Base-by-base conservation (phyloP, 2,797 vertebrate genomes). In the Clarias fuscus region DNA sequence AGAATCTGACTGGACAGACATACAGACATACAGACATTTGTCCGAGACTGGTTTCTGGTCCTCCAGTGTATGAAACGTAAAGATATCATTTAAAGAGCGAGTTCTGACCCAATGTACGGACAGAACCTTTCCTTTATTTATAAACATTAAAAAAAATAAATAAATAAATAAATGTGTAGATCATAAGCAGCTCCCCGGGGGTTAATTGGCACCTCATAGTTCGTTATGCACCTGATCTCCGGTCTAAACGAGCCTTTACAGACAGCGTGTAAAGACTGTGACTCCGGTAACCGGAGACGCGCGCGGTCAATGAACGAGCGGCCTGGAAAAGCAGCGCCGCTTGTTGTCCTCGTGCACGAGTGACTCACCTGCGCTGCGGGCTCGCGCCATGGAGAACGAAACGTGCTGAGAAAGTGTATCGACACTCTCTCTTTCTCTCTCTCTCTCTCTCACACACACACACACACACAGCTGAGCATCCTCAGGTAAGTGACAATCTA, bases 271-370 rank as follows among this genome's bases (percentile, higher is more conserved):
- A 79, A 62, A 62, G 20, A 62, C n/a, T 18, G 37, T 3, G 72
- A n/a, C 15, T 37, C 77, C 30, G 33, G 77, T 79, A 79, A 79
- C 56, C 75, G 56, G 75, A 78, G 56, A 78, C 77, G 18, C 7
- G 77, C 30, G n/a, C 27, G 58, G 11, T 79, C 30, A 24, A 24
- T 61, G 40, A 24, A 40, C 58, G 20, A 33, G 27, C 56, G 75
- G 17, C 18, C 18, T 77, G 56, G 75, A 78, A 61, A 20, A 22
- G 76, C 30, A 62, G 76, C 30, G 4, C 59, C 2, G 17, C 53
- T 59, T 20, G 59, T 59, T 48, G 75, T 77, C n/a, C 48, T 17
- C 13, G n/a, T 3, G 68, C 73, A 17, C 72, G 15, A 18, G n/a
- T 27, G 15, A 17, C n/a, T 76, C n/a, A 76, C 73, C n/a, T 30